phyloP scores from a whole-genome alignment of 2,113 vertebrate species.

The Halichoerus grypus region DNA sequence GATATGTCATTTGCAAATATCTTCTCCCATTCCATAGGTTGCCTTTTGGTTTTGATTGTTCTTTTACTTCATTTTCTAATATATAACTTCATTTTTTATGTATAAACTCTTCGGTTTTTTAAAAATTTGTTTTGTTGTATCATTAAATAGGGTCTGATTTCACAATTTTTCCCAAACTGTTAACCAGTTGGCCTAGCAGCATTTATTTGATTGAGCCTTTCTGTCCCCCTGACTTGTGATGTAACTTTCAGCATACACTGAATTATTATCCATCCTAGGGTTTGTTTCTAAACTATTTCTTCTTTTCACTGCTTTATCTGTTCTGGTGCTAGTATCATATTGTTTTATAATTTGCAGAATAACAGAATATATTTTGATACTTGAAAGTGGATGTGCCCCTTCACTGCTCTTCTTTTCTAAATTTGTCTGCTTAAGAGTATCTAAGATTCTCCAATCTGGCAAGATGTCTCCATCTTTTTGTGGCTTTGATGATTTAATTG shows the following conservation, averaged over 20 bases:
- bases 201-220: not conserved
- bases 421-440: not conserved
- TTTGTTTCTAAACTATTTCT: not conserved
- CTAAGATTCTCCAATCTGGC: not conserved
- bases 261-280: not conserved
- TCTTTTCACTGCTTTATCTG: not conserved
- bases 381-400: not conserved
- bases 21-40: not conserved
- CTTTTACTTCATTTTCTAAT: slow-evolving; percentile 10
- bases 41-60: not conserved
- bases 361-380: not conserved
- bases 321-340: not conserved
- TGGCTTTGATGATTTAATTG: slow-evolving; percentile 14
- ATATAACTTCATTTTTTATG: not conserved
- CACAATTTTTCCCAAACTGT: not conserved
- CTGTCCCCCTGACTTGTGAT: not conserved
- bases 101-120: not conserved
- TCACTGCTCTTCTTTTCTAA: not conserved
- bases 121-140: not conserved
- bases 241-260: not conserved
- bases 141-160: not conserved
- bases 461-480: not conserved
- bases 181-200: not conserved
- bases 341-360: not conserved
- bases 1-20: not conserved